Base-by-base conservation (phyloP, 2,113 vertebrate species). In the Aleadryas rufinucha region DNA sequence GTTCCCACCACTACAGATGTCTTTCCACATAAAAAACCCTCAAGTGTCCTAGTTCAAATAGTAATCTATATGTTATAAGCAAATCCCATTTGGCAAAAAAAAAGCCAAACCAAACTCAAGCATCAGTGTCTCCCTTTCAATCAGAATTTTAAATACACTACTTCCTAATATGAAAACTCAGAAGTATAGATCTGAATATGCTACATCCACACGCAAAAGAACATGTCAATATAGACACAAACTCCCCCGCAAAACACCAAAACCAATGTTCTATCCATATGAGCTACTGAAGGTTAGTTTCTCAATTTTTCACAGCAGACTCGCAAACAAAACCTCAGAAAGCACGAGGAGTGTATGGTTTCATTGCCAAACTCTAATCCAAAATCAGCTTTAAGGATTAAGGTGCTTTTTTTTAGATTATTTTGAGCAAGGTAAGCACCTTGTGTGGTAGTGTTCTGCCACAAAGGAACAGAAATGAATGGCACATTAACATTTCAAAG, bases 181-280 rank as follows among this genome's bases (percentile, higher is more conserved):
- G 28, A 84, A 68, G 11, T 53, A 5, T 7, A 64, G 85, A 84
- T 24, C 15, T 47, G 47, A 63, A 66, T 7, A 33, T 66, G 37
- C 39, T 66, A 28, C n/a, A 20, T 69, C 14, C 28, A n/a, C 24
- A 26, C 6, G 4, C 27, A 77, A 21, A 56, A 56, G 30, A 41
- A 56, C 6, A 22, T 17, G 8, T 39, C 11, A 74, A 63, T 6
- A 64, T 11, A 30, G 7, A 45, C 42, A 49, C 9, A 65, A 77
- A 63, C 11, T n/a, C 19, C 16, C 35, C 21, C 3, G 42, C 17
- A 66, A 68, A 84, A 64, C 11, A 50, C 7, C 18, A 75, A 70
- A 70, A 77, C 1, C 1, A 6, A 10, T 1, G 0, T 37, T 82
- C 11, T 59, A 56, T 2, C 5, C 6, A 7, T 69, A n/a, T 8